Base-by-base conservation (phyloP, 1,140 invertebrate species). In the Drosophila nannoptera region DNA sequence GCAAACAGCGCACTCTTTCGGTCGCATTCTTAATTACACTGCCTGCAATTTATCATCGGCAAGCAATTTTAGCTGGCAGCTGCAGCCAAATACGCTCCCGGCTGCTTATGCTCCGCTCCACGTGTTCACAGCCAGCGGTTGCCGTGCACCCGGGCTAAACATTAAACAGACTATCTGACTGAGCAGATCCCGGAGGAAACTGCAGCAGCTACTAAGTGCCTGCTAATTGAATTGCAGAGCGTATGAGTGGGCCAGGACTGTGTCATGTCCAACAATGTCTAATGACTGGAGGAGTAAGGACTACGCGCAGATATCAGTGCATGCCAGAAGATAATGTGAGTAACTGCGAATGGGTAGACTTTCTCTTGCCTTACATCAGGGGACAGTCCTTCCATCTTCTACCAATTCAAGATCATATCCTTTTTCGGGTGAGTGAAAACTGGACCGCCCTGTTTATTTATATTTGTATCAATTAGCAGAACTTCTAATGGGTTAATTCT, bases 21-120 rank as follows among this genome's bases (percentile, higher is more conserved):
- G 60, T 68, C 55, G 73, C 76, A 77, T 62, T 80, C 73, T 73
- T 83, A 84, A 83, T 84, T 84, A 69, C 80, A 70, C 53, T 65
- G 80, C 69, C 76, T 59, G 81, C 66, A 66, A 84, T 84, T 75
- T 74, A 84, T 84, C 80, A 86, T 84, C 73, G 59, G 49, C 55
- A 22, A 75, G 50, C 68, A 48, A 70, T 84, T 81, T 74, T 40
- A 46, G 64, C 38, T 68, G 69, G 12, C 49, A 56, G 60, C 53
- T 55, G 38, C 67, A 73, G 73, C 63, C 76, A 81, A 77, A 76
- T 81, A 71, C 60, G 56, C 64, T 67, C 9, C 40, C 55, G 46
- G 38, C 46, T 54, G 63, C 69, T 61, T 65, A 74, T 70, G 70
- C 68, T 48, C 53, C 62, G 70, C 68, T 48, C 53, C 62, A 73